Conservation (phyloP, 2,113 vertebrate genomes). For the Heteronetta atricapilla region DNA sequence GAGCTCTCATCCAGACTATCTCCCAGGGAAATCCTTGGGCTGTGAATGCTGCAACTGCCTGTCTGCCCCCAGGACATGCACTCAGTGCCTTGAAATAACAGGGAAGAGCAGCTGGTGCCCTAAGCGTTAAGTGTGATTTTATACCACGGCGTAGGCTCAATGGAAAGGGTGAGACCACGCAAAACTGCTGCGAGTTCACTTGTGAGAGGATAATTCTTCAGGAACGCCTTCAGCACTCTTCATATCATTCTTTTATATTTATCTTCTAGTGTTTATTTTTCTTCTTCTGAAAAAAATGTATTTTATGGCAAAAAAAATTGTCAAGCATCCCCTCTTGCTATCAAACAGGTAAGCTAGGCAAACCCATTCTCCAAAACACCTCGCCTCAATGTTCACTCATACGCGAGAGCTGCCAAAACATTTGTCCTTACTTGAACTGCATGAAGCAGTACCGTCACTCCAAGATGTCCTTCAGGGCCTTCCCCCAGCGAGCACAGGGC, state of each 20-base stretch:
- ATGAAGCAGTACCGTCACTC: constrained; percentile 63
- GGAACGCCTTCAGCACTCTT: not conserved
- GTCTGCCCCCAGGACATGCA: not conserved
- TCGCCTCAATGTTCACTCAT: not conserved
- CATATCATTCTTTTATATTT: not conserved
- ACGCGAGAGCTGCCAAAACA: not conserved
- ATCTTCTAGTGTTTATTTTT: not conserved
- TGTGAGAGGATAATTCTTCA: not conserved
- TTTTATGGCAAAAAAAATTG: not conserved
- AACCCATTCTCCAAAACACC: not conserved
- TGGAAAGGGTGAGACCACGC: not conserved
- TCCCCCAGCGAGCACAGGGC: not conserved
- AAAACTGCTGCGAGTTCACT: not conserved
- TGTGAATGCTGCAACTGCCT: not conserved
- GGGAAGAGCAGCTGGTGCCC: constrained; percentile 1
- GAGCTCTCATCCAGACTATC: not conserved
- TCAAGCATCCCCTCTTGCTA: not conserved
- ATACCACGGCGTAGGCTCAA: not conserved
- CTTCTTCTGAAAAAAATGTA: not conserved
- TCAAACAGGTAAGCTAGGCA: not conserved
- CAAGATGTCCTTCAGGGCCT: constrained; percentile 5
- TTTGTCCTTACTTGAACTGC: constrained; percentile 70
- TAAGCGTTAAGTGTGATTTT: not conserved
- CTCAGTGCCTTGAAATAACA: not conserved
- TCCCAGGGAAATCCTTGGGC: not conserved